Evolutionary conservation across 2,888 invertebrate genomes (phyloP).

Genomic region (Himalopsyche japonica): DNA sequence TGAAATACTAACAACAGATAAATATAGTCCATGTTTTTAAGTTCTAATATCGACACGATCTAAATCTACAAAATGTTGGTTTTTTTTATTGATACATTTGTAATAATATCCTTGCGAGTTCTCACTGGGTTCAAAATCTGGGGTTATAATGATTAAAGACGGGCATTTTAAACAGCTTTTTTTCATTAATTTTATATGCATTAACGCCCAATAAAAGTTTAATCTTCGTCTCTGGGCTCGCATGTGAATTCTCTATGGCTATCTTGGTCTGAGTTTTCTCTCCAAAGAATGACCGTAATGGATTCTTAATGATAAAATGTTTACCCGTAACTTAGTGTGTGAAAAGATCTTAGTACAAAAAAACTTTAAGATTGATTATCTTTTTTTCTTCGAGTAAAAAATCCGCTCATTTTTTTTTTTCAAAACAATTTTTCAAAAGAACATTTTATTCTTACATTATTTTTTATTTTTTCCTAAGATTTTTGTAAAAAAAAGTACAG

Average conservation of each 20-base stretch:
- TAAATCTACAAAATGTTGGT: too few species aligned
- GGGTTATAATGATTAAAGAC: not conserved
- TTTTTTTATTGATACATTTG: not conserved
- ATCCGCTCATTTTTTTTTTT: not conserved
- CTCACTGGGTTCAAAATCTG: not conserved
- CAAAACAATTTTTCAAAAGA: not conserved
- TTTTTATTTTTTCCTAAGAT: too few species aligned
- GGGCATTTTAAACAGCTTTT: not conserved
- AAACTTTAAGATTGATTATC: constrained; percentile 21
- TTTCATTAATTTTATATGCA: constrained; percentile 27
- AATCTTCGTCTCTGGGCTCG: constrained; percentile 17
- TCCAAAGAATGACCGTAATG: constrained; percentile 30
- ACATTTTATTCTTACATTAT: not conserved
- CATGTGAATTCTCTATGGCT: constrained; percentile 24
- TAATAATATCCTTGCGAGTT: not conserved
- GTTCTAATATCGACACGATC: too few species aligned
- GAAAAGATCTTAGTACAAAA: constrained; percentile 6
- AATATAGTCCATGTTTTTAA: too few species aligned
- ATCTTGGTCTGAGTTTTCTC: not conserved
- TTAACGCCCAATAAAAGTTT: constrained; percentile 35
- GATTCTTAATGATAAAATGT: constrained; percentile 39
- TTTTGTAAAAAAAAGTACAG: too few species aligned
- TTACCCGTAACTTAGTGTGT: constrained; percentile 19
- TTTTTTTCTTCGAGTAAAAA: constrained; percentile 1
- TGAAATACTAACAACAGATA: too few species aligned